Evolutionary conservation across 2,888 invertebrate genomes (phyloP), one percentile per base, ranked within the genome.

Genomic region (Drosophila pseudotalamancana): DNA sequence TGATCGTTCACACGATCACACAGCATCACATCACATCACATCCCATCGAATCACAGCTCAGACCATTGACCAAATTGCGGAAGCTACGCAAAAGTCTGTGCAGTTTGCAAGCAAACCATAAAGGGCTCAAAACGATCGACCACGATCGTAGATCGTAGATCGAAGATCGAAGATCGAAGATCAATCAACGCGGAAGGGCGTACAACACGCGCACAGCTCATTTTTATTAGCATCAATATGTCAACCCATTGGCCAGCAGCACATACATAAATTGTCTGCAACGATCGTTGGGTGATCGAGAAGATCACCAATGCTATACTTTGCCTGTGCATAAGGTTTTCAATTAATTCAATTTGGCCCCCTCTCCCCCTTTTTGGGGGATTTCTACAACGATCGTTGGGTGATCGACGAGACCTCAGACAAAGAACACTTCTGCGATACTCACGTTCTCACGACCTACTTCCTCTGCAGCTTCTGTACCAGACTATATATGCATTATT

Each of bases 31-130:
- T n/a, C n/a, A n/a, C n/a, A n/a, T n/a, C n/a, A n/a, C n/a, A n/a
- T n/a, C n/a, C n/a, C n/a, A n/a, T n/a, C n/a, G n/a, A n/a, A n/a
- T n/a, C n/a, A n/a, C n/a, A 18, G 43, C 46, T 14, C 21, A 40
- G 61, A 72, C 31, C 74, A 74, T 63, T 72, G 74, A 73, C 63
- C 71, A 74, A 74, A 69, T 74, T 69, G 75, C 72, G 72, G 72
- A 72, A 72, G 72, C 74, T 48, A 25, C 32, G 21, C 8, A 48
- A 43, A 29, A 11, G 16, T 42, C 34, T 61, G 16, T 59, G 60
- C 59, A 72, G 59, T 49, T 32, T 68, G 60, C 67, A 43, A 42
- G 37, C 51, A 40, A 37, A 35, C 49, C n/a, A n/a, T n/a, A 39
- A 46, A 63, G 53, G 63, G 63, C 45, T 40, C 32, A 6, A 18